Evolutionary conservation across 1,140 invertebrate species (phyloP).

Genomic region (Planococcus citri): DNA sequence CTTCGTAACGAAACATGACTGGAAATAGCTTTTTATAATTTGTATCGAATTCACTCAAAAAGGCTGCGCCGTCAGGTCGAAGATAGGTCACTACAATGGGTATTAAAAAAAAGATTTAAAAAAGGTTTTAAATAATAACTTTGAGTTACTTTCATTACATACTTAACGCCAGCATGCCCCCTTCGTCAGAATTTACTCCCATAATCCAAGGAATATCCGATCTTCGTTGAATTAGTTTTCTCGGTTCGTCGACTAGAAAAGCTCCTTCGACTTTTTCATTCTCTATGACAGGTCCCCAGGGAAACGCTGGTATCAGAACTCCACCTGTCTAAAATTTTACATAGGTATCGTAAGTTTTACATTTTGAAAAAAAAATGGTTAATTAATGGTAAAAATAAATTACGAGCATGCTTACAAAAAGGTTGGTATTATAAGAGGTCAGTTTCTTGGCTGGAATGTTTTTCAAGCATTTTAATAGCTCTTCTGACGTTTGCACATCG

Average conservation of each 20-base stretch:
- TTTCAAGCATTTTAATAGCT: background rate
- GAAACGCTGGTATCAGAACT: background rate
- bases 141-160: background rate
- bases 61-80: background rate
- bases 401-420: too few relatives aligned
- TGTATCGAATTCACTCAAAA: background rate
- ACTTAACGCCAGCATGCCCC: constrained; percentile 10
- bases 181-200: constrained; percentile 14
- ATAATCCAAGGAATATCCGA: constrained; percentile 13
- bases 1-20: background rate
- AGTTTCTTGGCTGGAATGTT: background rate
- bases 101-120: too few relatives aligned
- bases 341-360: too few relatives aligned
- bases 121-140: too few relatives aligned
- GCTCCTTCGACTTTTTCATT: background rate
- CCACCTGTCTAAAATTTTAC: background rate
- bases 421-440: background rate
- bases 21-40: background rate
- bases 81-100: background rate
- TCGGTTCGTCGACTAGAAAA: constrained; percentile 21
- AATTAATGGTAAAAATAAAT: too few relatives aligned
- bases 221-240: constrained; percentile 13
- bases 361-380: too few relatives aligned
- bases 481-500: background rate
- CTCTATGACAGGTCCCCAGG: background rate